These are phyloP conservation scores for Merluccius polli DNA, from an alignment of 2,797 vertebrate genomes.

Conservation along the genomic window DNA sequence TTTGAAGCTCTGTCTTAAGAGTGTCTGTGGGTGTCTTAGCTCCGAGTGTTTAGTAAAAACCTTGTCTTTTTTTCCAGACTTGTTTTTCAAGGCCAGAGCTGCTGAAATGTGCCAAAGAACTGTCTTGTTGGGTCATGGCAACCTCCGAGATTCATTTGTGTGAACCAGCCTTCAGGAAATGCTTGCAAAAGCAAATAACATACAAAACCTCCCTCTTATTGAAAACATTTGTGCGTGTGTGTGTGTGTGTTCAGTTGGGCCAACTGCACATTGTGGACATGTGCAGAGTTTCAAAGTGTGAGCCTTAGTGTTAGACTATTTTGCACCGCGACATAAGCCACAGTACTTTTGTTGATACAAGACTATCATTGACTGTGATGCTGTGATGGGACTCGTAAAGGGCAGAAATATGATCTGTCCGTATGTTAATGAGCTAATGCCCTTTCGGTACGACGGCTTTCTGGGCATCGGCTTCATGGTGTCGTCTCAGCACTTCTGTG, in stretches of 20 bases:
- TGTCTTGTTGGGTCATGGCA: conserved; percentile 71
- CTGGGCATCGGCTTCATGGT: too few relatives aligned
- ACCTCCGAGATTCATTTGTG: conserved; percentile 68
- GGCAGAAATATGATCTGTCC: not conserved
- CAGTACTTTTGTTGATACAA: not conserved
- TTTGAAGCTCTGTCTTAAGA: conserved; percentile 56
- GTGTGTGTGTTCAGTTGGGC: conserved; percentile 9
- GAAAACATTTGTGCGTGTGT: conserved; percentile 32
- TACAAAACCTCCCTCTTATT: conserved; percentile 33
- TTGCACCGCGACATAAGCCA: not conserved
- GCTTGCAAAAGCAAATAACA: conserved; percentile 45
- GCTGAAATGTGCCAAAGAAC: conserved; percentile 67
- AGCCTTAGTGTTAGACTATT: not conserved
- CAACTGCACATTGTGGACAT: conserved; percentile 7
- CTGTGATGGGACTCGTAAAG: not conserved
- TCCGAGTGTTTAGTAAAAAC: conserved; percentile 59
- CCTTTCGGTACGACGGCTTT: too few relatives aligned
- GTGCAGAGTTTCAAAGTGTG: conserved; percentile 11
- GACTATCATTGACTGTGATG: not conserved
- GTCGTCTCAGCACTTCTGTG: not conserved
- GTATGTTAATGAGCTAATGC: too few relatives aligned
- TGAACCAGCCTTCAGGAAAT: conserved; percentile 62
- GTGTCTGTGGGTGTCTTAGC: conserved; percentile 57
- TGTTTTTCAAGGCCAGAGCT: conserved; percentile 63
- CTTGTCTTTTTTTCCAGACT: conserved; percentile 53